Evolutionary conservation across 2,797 vertebrate genomes (phyloP), one percentile per base, ranked within the genome.

Genomic region (Bufotes viridis): DNA sequence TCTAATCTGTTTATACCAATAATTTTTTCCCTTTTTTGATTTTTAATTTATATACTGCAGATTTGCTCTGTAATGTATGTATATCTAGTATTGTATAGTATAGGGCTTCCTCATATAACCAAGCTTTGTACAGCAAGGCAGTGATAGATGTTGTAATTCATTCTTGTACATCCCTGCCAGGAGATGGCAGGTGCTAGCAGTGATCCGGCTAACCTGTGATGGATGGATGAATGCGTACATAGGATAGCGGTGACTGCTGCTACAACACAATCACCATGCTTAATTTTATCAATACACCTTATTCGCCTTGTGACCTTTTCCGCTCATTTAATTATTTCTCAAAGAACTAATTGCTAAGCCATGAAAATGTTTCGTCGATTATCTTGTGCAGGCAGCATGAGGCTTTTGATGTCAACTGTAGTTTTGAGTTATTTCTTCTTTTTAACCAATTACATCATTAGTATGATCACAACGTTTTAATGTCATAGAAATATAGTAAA

Each of bases 311-410:
- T 86, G 76, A 70, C 76, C 51, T 80, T 79, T 67, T 49, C 78
- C 26, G 17, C 29, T 57, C 75, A 78, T 86, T 34, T 80, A 58
- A 86, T 86, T 80, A 86, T 86, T 86, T 86, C 15, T 80, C 53
- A 55, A 49, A 29, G 24, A 65, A 80, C 51, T 65, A 58, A 86
- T 70, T 42, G 26, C 58, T 17, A 60, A 65, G 15, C 24, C 76
- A 55, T 60, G 34, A 29, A 79, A 86, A 65, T 53, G 18, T 69
- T 34, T 53, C 0, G 18, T 2, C 15, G 9, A 49, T n/a, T n/a
- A 29, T 34, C 34, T 22, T 24, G 29, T 78, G 55, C 11, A 22
- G 42, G 15, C 2, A 2, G 78, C 34, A 22, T 12, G n/a, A 85
- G 20, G 49, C 74, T 24, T 79, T 79, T 78, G 7, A 34, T 34